Percentiles rank a stretch among this genome's conserved stretches.
phyloP scores from a whole-genome alignment of 2,113 vertebrate species.

The Micronycteris hirsuta region DNA sequence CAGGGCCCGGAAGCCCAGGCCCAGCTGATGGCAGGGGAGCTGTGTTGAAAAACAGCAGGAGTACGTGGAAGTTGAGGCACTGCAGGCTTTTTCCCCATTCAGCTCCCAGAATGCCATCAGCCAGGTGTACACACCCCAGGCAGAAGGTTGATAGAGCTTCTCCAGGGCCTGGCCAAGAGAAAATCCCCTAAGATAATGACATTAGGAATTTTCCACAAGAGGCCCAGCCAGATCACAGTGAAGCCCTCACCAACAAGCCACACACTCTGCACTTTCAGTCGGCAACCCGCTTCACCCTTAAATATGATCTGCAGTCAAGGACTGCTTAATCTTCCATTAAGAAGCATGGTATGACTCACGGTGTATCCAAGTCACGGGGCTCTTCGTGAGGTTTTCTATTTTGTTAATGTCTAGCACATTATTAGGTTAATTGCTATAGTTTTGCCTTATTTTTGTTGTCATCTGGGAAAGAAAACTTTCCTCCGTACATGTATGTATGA shows the following conservation, averaged over 20 bases:
- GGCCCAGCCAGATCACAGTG: background rate
- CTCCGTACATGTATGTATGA: background rate
- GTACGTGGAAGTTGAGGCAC: background rate
- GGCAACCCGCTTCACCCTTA: background rate
- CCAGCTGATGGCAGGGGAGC: accelerated
- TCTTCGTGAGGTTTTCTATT: background rate
- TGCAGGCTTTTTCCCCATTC: background rate
- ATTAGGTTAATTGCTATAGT: background rate
- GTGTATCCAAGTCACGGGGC: background rate
- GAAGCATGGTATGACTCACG: background rate
- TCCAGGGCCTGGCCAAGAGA: background rate
- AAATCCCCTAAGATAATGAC: background rate
- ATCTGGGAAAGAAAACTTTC: background rate
- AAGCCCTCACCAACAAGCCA: background rate
- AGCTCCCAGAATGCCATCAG: background rate
- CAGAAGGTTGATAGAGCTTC: background rate
- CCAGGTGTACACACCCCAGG: background rate
- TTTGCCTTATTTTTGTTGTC: background rate
- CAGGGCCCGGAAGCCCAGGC: background rate
- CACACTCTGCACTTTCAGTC: no score
- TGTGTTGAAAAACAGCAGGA: background rate
- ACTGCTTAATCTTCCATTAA: background rate
- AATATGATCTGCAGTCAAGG: background rate
- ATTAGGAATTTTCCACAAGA: background rate
- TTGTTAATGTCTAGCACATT: background rate